Evolutionary conservation across 2,797 vertebrate species (phyloP).

Genomic region (Smutsia temminckii): DNA sequence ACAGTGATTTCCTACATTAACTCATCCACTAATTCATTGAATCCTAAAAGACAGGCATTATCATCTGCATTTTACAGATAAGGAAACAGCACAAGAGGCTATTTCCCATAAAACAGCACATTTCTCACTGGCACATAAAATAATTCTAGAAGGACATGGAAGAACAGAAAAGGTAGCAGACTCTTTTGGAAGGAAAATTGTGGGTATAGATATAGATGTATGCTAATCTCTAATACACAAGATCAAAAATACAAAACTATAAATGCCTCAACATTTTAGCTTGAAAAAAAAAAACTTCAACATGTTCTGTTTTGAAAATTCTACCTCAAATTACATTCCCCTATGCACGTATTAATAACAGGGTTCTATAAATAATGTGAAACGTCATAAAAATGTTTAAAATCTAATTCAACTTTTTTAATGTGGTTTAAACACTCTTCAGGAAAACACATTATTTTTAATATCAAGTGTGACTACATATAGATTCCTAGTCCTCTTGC

Average conservation of each 20-base stretch:
- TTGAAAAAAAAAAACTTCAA: background rate
- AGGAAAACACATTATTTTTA: background rate
- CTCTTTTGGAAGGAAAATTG: background rate
- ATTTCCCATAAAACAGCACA: background rate
- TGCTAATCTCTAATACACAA: background rate
- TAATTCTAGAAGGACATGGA: background rate
- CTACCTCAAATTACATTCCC: background rate
- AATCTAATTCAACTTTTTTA: background rate
- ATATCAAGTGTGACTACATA: background rate
- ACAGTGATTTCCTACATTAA: background rate
- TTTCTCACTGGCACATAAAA: background rate
- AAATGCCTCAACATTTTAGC: background rate
- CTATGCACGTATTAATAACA: background rate
- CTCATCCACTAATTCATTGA: background rate
- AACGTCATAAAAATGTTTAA: background rate
- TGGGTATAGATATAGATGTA: background rate
- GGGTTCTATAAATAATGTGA: background rate
- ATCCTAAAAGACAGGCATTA: no score
- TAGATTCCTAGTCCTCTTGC: background rate
- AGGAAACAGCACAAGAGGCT: background rate
- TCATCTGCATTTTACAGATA: background rate
- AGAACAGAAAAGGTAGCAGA: background rate
- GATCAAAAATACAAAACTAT: background rate
- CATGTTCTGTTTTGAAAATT: background rate
- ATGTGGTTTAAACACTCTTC: background rate